Evolutionary conservation across 2,888 invertebrate genomes (phyloP).

Genomic region (Apotomis betuletana): DNA sequence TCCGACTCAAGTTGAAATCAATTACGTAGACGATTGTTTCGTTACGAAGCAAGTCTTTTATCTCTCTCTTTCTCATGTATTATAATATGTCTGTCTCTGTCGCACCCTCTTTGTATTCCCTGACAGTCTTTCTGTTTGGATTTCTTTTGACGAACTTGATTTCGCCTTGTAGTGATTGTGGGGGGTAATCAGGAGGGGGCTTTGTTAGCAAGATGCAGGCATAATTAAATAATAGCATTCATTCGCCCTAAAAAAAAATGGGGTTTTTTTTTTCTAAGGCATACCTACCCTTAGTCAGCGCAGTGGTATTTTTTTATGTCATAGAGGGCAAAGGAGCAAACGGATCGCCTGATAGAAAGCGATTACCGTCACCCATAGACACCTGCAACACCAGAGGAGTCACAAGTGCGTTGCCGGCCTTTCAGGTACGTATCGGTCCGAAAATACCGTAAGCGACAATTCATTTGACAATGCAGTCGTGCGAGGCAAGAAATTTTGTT

Average conservation of each 20-base stretch:
- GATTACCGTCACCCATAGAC: no score
- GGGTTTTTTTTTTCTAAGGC: neutral
- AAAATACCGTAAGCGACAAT: no score
- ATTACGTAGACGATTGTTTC: slow-evolving; percentile 82
- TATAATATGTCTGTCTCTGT: slow-evolving; percentile 35
- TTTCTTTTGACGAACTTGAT: slow-evolving; percentile 80
- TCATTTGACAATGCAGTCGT: no score
- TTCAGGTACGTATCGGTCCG: no score
- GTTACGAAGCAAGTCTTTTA: slow-evolving; percentile 78
- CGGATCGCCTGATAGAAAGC: no score
- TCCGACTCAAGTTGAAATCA: slow-evolving; percentile 78
- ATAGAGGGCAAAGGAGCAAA: no score
- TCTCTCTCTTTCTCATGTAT: slow-evolving; percentile 48
- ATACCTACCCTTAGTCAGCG: no score
- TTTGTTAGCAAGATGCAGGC: slow-evolving; percentile 3
- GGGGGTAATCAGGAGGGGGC: slow-evolving; percentile 28
- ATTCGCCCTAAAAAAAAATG: neutral
- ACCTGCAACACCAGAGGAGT: no score
- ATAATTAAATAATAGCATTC: neutral
- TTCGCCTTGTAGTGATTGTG: slow-evolving; percentile 56
- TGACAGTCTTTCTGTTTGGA: slow-evolving; percentile 63
- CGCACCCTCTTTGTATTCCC: slow-evolving; percentile 72
- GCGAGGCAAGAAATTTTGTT: no score
- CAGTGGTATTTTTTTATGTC: no score
- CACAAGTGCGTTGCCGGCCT: no score